These are phyloP conservation scores for Triplophysa dalaica DNA, from an alignment of 2,113 vertebrate species.

Conservation along the genomic window DNA sequence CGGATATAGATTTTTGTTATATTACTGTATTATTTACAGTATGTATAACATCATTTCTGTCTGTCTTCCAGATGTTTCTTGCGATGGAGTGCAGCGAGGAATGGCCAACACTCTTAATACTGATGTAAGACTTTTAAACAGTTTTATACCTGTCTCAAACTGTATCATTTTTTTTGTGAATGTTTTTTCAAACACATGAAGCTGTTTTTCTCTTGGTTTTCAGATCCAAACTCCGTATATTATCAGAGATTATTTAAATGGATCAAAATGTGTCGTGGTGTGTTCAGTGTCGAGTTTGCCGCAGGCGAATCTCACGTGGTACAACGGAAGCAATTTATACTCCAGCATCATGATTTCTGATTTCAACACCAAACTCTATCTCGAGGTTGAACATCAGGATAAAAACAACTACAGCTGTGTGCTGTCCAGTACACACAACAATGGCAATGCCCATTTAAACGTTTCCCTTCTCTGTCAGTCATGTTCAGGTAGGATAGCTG, in stretches of 20 bases:
- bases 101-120: too few species aligned
- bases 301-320: not conserved
- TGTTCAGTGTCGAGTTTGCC: not conserved
- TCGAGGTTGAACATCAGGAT: not conserved
- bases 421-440: not conserved
- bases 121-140: too few species aligned
- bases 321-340: not conserved
- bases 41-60: too few species aligned
- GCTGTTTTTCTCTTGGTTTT: not conserved
- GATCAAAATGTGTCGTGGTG: too few species aligned
- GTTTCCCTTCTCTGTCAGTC: not conserved
- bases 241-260: too few species aligned
- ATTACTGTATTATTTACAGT: too few species aligned
- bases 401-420: constrained; percentile 3
- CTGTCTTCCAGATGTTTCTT: too few species aligned
- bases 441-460: not conserved
- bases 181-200: not conserved
- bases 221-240: not conserved
- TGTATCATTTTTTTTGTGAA: too few species aligned
- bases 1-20: too few species aligned
- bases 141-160: too few species aligned
- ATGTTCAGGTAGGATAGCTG: not conserved
- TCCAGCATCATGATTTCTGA: not conserved
- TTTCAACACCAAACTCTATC: not conserved
- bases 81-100: too few species aligned